A percentile compares a stretch with the other conserved stretches of the same genome.
These are phyloP conservation scores for Thunnus maccoyii DNA, from an alignment of 2,113 vertebrate species.

Conservation along the genomic window DNA sequence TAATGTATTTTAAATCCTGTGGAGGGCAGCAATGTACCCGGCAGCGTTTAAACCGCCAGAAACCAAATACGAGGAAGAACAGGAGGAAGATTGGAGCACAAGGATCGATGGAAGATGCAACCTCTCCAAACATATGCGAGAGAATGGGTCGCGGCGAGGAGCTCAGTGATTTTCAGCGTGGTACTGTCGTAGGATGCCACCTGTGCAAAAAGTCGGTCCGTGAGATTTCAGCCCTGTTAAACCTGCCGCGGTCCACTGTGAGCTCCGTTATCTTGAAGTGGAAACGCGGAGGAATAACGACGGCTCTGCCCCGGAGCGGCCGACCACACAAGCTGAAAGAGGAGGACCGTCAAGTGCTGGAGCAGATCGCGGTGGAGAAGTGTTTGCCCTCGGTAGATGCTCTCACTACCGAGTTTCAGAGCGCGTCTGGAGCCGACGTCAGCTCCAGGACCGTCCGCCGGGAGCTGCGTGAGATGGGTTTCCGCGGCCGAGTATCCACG, in stretches of 20 bases:
- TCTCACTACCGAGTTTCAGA: constrained; percentile 63
- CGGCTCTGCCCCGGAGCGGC: constrained; percentile 68
- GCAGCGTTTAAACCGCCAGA: not conserved
- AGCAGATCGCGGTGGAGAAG: constrained; percentile 58
- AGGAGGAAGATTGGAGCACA: not conserved
- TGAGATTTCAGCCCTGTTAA: constrained; percentile 54
- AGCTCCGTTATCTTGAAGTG: constrained; percentile 63
- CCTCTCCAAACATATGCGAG: not conserved
- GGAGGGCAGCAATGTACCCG: constrained; percentile 8
- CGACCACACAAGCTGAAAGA: constrained; percentile 72
- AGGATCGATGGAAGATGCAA: not conserved
- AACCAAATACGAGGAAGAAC: not conserved
- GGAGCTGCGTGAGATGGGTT: constrained; percentile 68
- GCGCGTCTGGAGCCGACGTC: constrained; percentile 51
- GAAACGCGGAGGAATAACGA: constrained; percentile 65
- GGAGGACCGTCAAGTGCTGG: constrained; percentile 62
- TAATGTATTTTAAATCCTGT: not conserved
- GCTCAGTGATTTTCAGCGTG: constrained; percentile 72
- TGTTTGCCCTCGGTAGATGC: constrained; percentile 55
- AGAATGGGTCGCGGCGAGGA: constrained; percentile 64
- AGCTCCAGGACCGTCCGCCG: constrained; percentile 61
- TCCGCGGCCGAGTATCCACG: constrained; percentile 54
- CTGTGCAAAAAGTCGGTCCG: constrained; percentile 59
- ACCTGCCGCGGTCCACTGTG: constrained; percentile 66
- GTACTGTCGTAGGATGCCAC: constrained; percentile 64